phyloP scores from a whole-genome alignment of 2,113 vertebrate species.

The Talpa occidentalis region DNA sequence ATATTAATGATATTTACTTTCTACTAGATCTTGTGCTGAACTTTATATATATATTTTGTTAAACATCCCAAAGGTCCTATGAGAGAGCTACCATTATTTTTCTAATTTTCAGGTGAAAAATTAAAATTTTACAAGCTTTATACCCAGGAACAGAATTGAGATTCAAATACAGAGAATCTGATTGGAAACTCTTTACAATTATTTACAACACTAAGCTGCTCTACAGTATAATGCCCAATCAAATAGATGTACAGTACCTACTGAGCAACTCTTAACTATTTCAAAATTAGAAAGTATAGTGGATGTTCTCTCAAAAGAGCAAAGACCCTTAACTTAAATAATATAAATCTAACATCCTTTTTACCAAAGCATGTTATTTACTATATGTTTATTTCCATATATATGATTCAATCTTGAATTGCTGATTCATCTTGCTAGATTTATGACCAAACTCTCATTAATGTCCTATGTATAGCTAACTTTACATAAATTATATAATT shows the following conservation, averaged over 20 bases:
- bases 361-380: neutral
- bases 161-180: neutral
- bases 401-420: neutral
- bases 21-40: neutral
- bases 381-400: neutral
- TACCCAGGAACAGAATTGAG: neutral
- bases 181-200: neutral
- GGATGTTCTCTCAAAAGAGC: neutral
- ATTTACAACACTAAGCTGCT: neutral
- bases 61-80: neutral
- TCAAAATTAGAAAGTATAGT: neutral
- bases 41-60: neutral
- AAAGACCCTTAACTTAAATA: neutral
- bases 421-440: neutral
- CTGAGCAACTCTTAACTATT: neutral
- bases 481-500: conserved; percentile 28
- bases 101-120: neutral
- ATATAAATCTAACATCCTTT: neutral
- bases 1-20: neutral
- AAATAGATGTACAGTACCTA: neutral
- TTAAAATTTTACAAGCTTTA: neutral
- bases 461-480: conserved; percentile 10
- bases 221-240: rapidly evolving
- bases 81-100: neutral
- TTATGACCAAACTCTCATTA: neutral